Evolutionary conservation across 2,888 invertebrate species (phyloP).

Genomic region (Pheosia gnoma): DNA sequence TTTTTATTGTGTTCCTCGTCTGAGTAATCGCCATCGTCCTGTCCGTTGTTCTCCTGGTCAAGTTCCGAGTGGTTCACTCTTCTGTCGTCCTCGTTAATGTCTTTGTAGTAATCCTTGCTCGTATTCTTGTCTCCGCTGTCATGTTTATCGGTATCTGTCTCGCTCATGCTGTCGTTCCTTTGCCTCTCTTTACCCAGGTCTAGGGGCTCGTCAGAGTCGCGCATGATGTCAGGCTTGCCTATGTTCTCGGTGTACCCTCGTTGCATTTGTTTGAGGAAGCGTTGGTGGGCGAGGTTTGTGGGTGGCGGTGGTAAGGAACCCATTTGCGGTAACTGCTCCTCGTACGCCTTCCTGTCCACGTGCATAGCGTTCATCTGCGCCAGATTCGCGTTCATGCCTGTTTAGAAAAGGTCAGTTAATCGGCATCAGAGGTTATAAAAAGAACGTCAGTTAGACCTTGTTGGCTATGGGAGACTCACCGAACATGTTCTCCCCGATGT

Average conservation of each 20-base stretch:
- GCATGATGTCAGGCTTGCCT: constrained; percentile 82
- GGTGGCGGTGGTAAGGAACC: constrained; percentile 82
- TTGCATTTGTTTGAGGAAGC: constrained; percentile 86
- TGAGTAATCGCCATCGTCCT: constrained; percentile 76
- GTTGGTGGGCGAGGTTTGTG: constrained; percentile 82
- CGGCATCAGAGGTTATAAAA: not conserved
- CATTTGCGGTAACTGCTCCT: constrained; percentile 84
- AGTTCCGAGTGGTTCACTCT: constrained; percentile 57
- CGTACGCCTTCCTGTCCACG: constrained; percentile 79
- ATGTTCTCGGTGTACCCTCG: constrained; percentile 84
- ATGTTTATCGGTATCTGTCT: constrained; percentile 75
- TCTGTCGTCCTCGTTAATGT: constrained; percentile 63
- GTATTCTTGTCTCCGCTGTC: constrained; percentile 81
- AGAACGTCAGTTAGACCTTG: not conserved
- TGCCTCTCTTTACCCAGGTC: constrained; percentile 83
- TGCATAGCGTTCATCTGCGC: constrained; percentile 89
- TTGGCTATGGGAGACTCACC: constrained; percentile 65
- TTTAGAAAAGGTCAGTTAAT: constrained; percentile 32
- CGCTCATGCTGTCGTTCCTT: constrained; percentile 66
- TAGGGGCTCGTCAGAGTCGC: constrained; percentile 80
- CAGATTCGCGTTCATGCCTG: constrained; percentile 91
- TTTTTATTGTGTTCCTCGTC: constrained; percentile 74
- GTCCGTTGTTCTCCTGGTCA: constrained; percentile 66
- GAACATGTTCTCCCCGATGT: constrained; percentile 93
- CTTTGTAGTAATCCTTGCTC: constrained; percentile 66